Base-by-base conservation (phyloP, 2,888 invertebrate genomes). In the Notodonta dromedarius region DNA sequence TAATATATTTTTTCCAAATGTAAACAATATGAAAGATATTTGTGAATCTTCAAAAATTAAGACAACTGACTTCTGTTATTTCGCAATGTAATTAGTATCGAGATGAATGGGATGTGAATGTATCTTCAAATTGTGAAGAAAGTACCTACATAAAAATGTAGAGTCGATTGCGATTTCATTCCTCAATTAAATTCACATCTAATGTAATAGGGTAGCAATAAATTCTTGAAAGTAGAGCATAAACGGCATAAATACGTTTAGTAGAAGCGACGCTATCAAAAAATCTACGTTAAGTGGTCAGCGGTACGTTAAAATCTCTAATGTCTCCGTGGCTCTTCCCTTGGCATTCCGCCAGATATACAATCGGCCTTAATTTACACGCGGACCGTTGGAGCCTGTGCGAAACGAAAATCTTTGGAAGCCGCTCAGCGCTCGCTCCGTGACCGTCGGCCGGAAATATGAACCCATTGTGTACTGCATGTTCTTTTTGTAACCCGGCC, bases 391-490 rank as follows among this genome's bases (percentile, higher is more conserved):
- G 71, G 77, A 82, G 77, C 66, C 71, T 78, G 69, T 71, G 73
- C 73, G 65, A 76, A 74, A 66, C 74, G 69, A 82, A 80, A 81
- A 78, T 84, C 79, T 79, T 82, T 83, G 77, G 77, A 78, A 82
- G 80, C 77, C 70, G 71, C 67, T 79, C 73, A 74, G 79, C 73
- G 74, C 75, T 76, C 76, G 78, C 69, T 76, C 76, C 71, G 74
- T 81, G 80, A 79, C 78, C 79, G 79, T 75, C 57, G 80, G 74
- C 86, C 87, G 88, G 90, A 90, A 89, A 89, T 83, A 80, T 85
- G 85, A 83, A 84, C 81, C 84, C 86, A 90, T 90, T 91, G 90
- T 90, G 73, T 78, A 73, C 74, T 79, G 74, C 74, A 77, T 83
- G 77, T 70, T 79, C 81, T 85, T 89, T 89, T 88, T 88, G 79